phyloP scores from a whole-genome alignment of 2,797 vertebrate species.

The Mus minutoides region DNA sequence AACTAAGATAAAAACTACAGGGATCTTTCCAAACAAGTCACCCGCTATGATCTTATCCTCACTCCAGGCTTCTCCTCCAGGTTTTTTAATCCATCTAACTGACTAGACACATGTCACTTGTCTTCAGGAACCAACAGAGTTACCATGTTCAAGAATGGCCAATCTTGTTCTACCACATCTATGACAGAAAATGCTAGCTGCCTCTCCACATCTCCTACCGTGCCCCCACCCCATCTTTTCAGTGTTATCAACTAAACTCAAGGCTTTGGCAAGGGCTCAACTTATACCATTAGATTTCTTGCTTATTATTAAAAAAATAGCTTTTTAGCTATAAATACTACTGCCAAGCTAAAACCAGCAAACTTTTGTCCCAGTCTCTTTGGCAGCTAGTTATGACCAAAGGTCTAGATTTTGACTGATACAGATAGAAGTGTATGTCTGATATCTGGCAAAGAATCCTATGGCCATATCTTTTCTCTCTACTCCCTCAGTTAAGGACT shows the following conservation, averaged over 20 bases:
- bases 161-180: background rate
- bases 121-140: background rate
- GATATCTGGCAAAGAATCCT: background rate
- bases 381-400: background rate
- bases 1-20: background rate
- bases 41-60: background rate
- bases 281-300: background rate
- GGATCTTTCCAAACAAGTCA: background rate
- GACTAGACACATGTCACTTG: background rate
- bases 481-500: background rate
- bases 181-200: background rate
- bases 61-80: background rate
- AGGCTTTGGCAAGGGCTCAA: background rate
- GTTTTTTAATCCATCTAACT: background rate
- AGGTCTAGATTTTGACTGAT: background rate
- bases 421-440: background rate
- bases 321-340: background rate
- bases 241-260: background rate
- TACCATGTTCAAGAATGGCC: background rate
- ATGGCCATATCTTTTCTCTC: background rate
- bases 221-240: background rate
- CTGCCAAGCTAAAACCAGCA: background rate
- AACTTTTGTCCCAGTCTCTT: too few relatives aligned
- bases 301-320: conserved; percentile 10
- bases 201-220: background rate